Conservation (phyloP, 2,113 vertebrate genomes). For the Ondatra zibethicus region DNA sequence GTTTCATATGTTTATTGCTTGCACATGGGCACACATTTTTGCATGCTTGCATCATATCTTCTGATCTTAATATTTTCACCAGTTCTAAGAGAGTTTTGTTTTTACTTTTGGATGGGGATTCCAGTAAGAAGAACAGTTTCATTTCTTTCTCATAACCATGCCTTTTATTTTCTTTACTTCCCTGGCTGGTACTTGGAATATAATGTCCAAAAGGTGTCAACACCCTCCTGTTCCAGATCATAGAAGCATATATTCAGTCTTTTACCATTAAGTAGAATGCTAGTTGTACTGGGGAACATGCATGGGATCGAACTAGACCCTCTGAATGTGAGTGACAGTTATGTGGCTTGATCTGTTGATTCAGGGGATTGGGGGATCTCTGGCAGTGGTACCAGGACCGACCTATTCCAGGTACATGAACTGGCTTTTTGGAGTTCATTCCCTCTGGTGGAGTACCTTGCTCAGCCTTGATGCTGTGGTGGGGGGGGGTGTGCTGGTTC, state of each 20-base stretch:
- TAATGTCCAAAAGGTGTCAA: neutral
- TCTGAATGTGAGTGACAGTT: too few relatives aligned
- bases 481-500: too few relatives aligned
- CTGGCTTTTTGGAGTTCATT: too few relatives aligned
- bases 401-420: too few relatives aligned
- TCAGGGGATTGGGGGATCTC: too few relatives aligned
- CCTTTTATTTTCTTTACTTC: slow-evolving; percentile 12
- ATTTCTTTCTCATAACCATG: neutral
- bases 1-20: neutral
- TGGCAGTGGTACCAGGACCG: too few relatives aligned
- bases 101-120: neutral
- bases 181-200: neutral
- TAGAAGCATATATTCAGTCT: neutral
- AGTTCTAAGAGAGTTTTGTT: neutral
- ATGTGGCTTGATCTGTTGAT: too few relatives aligned
- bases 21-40: neutral
- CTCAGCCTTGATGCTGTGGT: too few relatives aligned
- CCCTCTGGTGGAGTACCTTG: too few relatives aligned
- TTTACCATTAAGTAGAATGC: neutral
- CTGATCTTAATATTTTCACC: neutral
- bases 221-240: neutral
- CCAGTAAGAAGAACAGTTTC: neutral
- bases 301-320: too few relatives aligned
- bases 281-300: neutral
- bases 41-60: neutral